Evolutionary conservation across 2,888 invertebrate species (phyloP), one percentile per base, ranked within the genome.

Genomic region (Drosophila mettleri): DNA sequence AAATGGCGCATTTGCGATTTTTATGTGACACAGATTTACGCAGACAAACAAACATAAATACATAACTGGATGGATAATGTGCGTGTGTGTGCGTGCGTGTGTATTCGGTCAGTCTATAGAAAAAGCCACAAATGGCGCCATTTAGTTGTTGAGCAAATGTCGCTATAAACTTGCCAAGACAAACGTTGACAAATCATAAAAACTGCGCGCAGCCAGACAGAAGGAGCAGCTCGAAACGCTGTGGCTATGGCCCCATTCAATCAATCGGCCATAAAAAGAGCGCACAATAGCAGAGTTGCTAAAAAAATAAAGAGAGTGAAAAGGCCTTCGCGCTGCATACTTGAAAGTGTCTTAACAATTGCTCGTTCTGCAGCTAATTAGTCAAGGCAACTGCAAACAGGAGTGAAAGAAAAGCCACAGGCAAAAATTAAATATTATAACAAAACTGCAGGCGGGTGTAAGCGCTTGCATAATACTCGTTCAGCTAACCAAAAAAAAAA

Each of bases 171-270:
- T 74, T 86, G 77, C 62, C 70, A 69, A 73, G 68, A 67, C 67
- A 81, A 88, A 89, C 86, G 88, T 88, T 88, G 84, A 73, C 82
- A 84, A 89, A 89, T 78, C 88, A 89, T 89, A 88, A 88, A 87
- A 88, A 82, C 14, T 8, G 22, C 2, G 51, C 64, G n/a, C n/a
- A n/a, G n/a, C n/a, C n/a, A 60, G 72, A 67, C 62, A 41, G 54
- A 61, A 75, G 66, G 41, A 49, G 52, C 54, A 57, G 51, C 51
- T 58, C 55, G 45, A 38, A 22, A n/a, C 16, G 5, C 27, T 27
- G 24, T 9, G 36, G 52, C 49, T 65, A 70, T 76, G 77, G 33
- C 34, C 16, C 22, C 12, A 31, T 22, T 20, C 55, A 74, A 72
- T 79, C 83, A 85, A 81, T 79, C 79, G 64, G 70, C 69, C 69